Conservation (phyloP, 2,888 invertebrate species). For the Orgyia antiqua region DNA sequence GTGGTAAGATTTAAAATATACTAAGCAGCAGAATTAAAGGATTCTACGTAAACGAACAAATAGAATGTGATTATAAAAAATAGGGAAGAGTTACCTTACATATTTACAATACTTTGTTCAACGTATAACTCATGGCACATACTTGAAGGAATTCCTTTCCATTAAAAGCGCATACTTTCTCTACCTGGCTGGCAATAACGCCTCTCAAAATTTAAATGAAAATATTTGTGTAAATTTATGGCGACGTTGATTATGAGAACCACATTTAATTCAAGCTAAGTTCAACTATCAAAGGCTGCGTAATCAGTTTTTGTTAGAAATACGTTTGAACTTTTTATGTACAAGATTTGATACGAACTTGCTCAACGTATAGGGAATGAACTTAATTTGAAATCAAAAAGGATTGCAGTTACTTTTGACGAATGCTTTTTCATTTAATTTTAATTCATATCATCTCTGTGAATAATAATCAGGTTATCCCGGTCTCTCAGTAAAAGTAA, state of each 20-base stretch:
- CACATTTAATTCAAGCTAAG: constrained; percentile 24
- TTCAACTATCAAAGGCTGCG: constrained; percentile 10
- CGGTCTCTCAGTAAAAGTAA: no score
- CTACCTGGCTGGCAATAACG: constrained; percentile 38
- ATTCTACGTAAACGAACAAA: no score
- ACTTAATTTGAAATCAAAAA: not conserved
- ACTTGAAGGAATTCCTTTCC: constrained; percentile 46
- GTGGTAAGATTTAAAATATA: no score
- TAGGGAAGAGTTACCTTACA: not conserved
- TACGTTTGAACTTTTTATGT: not conserved
- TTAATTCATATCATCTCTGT: no score
- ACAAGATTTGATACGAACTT: not conserved
- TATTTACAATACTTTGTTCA: constrained; percentile 8
- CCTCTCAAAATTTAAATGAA: constrained; percentile 59
- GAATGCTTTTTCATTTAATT: not conserved
- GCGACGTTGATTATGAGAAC: constrained; percentile 49
- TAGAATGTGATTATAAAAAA: no score
- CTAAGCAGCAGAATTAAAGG: no score
- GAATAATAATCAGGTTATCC: no score
- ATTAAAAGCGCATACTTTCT: constrained; percentile 54
- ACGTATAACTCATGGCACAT: constrained; percentile 10
- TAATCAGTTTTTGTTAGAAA: not conserved
- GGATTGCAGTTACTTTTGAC: not conserved
- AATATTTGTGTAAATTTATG: constrained; percentile 59
- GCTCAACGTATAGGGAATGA: not conserved